These are phyloP conservation scores for Ferrisia virgata DNA, from an alignment of 2,888 invertebrate genomes.

Conservation along the genomic window DNA sequence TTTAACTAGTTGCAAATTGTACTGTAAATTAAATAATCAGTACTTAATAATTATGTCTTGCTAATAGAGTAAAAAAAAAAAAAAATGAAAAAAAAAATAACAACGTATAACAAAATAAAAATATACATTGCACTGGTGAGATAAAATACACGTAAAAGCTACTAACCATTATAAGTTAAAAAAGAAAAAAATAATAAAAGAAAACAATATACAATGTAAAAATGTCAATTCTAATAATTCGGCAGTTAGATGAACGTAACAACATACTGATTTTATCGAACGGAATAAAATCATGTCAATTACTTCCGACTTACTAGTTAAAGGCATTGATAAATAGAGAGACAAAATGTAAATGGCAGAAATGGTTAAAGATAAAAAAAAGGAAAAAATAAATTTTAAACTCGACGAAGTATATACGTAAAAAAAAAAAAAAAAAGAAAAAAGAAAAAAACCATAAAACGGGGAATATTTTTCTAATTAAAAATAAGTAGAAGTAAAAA, in stretches of 20 bases:
- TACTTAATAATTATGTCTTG: background rate
- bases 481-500: background rate
- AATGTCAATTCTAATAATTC: background rate
- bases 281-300: background rate
- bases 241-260: background rate
- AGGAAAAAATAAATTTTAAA: background rate
- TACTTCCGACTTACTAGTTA: background rate
- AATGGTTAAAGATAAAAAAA: background rate
- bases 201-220: background rate
- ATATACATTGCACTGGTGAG: constrained; percentile 29
- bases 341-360: constrained; percentile 21
- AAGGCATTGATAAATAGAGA: background rate
- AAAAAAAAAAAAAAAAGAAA: background rate
- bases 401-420: background rate
- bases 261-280: background rate
- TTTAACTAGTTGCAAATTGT: constrained; percentile 25
- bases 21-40: constrained; percentile 27
- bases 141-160: background rate
- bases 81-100: background rate
- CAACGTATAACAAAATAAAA: constrained; percentile 23
- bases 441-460: background rate
- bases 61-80: background rate
- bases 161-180: background rate
- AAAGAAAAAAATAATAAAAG: background rate
- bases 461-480: background rate